A percentile compares a stretch with the other conserved stretches of the same genome.
These are phyloP conservation scores for Dendrolimus punctatus DNA, from an alignment of 1,140 invertebrate species.

Conservation along the genomic window DNA sequence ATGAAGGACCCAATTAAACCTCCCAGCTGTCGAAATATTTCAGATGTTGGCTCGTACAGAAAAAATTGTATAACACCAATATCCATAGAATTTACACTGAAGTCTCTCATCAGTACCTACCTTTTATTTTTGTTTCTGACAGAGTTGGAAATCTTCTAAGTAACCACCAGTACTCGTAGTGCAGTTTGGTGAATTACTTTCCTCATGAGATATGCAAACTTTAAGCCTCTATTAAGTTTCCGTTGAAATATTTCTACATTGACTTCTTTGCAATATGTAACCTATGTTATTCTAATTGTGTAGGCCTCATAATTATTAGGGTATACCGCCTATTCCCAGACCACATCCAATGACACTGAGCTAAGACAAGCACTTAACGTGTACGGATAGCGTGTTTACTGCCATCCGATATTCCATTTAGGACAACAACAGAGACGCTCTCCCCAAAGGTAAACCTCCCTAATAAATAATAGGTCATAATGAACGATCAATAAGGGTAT, in stretches of 20 bases:
- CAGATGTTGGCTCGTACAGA: no score
- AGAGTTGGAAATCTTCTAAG: no score
- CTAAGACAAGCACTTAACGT: constrained; percentile 3
- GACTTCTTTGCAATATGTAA: background rate
- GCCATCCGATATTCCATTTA: constrained; percentile 14
- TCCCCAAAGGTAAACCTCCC: background rate
- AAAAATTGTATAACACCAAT: no score
- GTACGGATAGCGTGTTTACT: constrained; percentile 2
- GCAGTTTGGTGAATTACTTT: no score
- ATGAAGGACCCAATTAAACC: no score
- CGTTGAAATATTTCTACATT: background rate
- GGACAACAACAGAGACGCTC: background rate
- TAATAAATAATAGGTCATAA: constrained; percentile 9
- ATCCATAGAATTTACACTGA: no score
- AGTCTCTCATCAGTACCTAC: no score
- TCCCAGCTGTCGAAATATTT: no score
- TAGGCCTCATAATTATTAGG: background rate
- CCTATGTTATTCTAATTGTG: background rate
- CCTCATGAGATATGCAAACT: no score
- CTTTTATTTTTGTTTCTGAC: no score
- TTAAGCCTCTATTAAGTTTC: no score
- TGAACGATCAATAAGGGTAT: background rate
- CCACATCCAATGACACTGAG: background rate
- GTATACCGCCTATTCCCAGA: background rate
- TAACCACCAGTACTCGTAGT: no score